Base-by-base conservation (phyloP, 2,113 vertebrate genomes). In the Oxyura jamaicensis region DNA sequence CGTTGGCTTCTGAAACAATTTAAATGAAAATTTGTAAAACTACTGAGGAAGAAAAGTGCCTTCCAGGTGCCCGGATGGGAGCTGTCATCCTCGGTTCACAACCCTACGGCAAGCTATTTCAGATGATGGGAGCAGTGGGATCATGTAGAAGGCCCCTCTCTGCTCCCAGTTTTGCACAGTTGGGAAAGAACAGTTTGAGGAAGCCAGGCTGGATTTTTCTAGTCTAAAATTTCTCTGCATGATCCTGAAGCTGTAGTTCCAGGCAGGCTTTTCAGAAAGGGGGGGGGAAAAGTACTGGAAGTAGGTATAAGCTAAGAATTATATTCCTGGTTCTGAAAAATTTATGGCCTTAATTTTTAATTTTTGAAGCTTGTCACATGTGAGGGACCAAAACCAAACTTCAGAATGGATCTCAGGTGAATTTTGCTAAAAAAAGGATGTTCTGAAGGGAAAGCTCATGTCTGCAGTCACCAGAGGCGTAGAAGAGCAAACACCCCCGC, bases 131-230 rank as follows among this genome's bases (percentile, higher is more conserved):
- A 71, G 86, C 68, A 89, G 68, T 0, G 73, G 10, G 11, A 36
- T 20, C 10, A 42, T 67, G 11, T n/a, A 9, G 2, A 9, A 14
- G 39, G 46, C n/a, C 72, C 65, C 56, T 65, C 29, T 33, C 25
- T 52, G 22, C 18, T 83, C 46, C 28, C 35, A 8, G 4, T 42
- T 68, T 82, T 29, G 44, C 81, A 55, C 4, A 42, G 6, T 0
- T 23, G 20, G 13, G 44, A 29, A 80, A 63, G 0, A 0, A 73
- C 46, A 71, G 19, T 10, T 73, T 58, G 15, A 52, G 23, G 33
- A 5, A 63, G 15, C 66, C 9, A 29, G 44, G 20, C 21, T 22
- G 11, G 21, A 19, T 41, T 80, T 77, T 78, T 58, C 71, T 18
- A 53, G n/a, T 26, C 50, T 41, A 41, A 65, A 67, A 26, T 72